These are phyloP conservation scores for Dione vanillae DNA, from an alignment of 2,888 invertebrate genomes.

Conservation along the genomic window DNA sequence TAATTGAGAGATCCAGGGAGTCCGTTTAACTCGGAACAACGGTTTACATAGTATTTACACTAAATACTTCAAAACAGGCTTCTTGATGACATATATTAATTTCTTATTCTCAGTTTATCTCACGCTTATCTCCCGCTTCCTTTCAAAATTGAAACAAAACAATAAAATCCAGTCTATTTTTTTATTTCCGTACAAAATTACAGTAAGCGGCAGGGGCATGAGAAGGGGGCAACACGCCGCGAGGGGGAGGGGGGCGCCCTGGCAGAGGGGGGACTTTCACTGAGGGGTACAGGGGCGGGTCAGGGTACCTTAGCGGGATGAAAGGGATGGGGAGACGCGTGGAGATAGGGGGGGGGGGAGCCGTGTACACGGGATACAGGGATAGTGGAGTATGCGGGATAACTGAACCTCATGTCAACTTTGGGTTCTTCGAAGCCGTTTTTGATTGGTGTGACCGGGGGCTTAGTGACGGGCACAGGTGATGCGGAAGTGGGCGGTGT, in stretches of 20 bases:
- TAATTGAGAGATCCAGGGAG: no score
- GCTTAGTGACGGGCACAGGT: constrained; percentile 66
- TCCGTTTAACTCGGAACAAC: no score
- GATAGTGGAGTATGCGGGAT: constrained; percentile 66
- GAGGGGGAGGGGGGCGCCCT: constrained; percentile 60
- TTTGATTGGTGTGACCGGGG: constrained; percentile 68
- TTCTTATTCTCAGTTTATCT: no score
- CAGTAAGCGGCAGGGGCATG: constrained; percentile 65
- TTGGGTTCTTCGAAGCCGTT: constrained; percentile 71
- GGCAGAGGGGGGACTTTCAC: constrained; percentile 70
- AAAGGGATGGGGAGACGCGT: constrained; percentile 57
- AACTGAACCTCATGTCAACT: constrained; percentile 65
- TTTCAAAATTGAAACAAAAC: constrained; percentile 35
- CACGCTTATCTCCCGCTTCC: no score
- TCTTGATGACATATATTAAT: no score
- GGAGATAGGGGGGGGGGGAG: constrained; percentile 71
- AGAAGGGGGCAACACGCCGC: constrained; percentile 40
- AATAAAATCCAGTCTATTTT: constrained; percentile 45
- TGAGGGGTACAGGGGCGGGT: constrained; percentile 73
- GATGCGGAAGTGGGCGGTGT: constrained; percentile 81
- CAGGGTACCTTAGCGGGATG: constrained; percentile 67
- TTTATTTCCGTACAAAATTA: constrained; percentile 74
- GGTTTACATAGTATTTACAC: no score
- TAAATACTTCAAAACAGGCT: no score
- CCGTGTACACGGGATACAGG: constrained; percentile 76